These are phyloP conservation scores for Gopherus evgoodei DNA, from an alignment of 2,113 vertebrate genomes.

Conservation along the genomic window DNA sequence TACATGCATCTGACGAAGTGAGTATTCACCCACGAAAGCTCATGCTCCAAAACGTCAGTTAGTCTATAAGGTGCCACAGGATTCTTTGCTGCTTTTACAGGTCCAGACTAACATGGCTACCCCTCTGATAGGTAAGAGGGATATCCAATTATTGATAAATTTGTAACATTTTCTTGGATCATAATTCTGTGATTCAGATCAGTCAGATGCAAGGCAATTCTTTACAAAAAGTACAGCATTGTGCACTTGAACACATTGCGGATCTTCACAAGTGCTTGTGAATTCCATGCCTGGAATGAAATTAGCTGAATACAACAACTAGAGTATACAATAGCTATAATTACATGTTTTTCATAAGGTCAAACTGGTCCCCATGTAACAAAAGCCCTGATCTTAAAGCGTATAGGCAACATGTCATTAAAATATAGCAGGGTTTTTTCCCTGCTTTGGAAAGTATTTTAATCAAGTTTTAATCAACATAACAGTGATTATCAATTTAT, in stretches of 20 bases:
- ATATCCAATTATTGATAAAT: not conserved
- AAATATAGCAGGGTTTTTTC: slow-evolving; percentile 27
- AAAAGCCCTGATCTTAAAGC: slow-evolving; percentile 26
- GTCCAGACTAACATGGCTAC: too few species aligned
- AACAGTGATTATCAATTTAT: slow-evolving; percentile 60
- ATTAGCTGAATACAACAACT: not conserved
- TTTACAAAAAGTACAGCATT: not conserved
- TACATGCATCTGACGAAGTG: too few species aligned
- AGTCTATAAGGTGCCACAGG: too few species aligned
- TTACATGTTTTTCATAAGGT: slow-evolving; percentile 20
- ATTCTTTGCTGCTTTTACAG: too few species aligned
- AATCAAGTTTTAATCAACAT: slow-evolving; percentile 72
- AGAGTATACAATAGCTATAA: slow-evolving; percentile 13
- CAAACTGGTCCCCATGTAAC: not conserved
- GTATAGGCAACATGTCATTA: slow-evolving; percentile 12
- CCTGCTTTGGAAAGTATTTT: slow-evolving; percentile 54
- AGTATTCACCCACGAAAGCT: too few species aligned
- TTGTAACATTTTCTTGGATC: not conserved
- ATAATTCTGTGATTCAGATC: not conserved
- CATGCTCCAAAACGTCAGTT: too few species aligned
- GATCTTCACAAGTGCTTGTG: not conserved
- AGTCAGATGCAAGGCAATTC: not conserved
- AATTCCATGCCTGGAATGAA: not conserved
- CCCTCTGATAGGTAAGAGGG: not conserved
- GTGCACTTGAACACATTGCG: not conserved